These are phyloP conservation scores for Sus cebifrons DNA, from an alignment of 2,797 vertebrate genomes.

Conservation along the genomic window DNA sequence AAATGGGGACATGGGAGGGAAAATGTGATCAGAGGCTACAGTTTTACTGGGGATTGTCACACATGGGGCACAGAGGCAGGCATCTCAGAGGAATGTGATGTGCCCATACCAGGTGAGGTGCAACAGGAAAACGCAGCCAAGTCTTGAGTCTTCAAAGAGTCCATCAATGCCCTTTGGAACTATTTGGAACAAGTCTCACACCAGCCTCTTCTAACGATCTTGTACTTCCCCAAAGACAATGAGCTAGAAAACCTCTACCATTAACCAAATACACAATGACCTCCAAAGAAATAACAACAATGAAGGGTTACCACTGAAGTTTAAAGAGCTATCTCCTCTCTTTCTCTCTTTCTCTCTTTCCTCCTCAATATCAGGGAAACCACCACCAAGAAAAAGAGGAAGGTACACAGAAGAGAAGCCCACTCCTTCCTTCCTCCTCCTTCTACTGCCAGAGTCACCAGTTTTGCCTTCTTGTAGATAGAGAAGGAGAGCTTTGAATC, in stretches of 20 bases:
- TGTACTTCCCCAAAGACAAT: background rate
- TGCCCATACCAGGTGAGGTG: background rate
- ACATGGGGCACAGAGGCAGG: background rate
- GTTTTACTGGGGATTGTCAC: background rate
- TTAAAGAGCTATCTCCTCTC: background rate
- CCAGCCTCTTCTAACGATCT: background rate
- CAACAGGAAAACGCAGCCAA: background rate
- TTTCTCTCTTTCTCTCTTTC: background rate
- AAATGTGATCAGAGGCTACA: background rate
- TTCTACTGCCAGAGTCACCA: background rate
- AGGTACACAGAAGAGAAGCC: background rate
- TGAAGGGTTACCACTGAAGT: background rate
- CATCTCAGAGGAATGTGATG: background rate
- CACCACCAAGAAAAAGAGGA: background rate
- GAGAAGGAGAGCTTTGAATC: background rate
- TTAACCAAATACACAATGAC: background rate
- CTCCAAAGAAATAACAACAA: background rate
- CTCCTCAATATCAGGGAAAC: background rate
- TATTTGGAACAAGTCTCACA: background rate
- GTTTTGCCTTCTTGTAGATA: background rate
- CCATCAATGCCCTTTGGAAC: background rate
- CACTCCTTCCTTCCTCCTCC: background rate
- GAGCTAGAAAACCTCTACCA: background rate
- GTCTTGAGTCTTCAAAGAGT: background rate
- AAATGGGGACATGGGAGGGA: background rate